Conservation (phyloP, 2,113 vertebrate species). For the Sapajus apella region DNA sequence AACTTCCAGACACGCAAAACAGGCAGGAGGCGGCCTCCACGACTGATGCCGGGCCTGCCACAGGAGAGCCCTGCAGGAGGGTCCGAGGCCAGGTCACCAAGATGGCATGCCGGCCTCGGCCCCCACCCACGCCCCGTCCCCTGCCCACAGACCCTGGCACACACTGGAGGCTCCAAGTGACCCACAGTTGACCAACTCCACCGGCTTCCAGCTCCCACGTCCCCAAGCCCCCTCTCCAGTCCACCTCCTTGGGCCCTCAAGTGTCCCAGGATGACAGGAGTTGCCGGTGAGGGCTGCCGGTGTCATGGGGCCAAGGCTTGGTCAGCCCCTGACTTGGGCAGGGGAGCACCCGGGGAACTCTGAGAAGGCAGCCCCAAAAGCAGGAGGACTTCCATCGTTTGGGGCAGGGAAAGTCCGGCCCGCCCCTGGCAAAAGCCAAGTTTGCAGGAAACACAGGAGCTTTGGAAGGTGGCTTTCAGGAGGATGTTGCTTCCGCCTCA, state of each 20-base stretch:
- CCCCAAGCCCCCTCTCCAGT: not conserved
- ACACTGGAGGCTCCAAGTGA: not conserved
- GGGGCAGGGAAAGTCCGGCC: no score
- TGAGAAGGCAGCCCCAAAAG: not conserved
- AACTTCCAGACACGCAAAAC: not conserved
- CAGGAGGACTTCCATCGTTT: not conserved
- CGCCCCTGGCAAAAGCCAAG: not conserved
- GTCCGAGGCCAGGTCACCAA: not conserved
- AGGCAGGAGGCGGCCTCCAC: not conserved
- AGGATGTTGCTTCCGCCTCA: not conserved
- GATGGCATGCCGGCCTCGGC: not conserved
- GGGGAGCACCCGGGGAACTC: not conserved
- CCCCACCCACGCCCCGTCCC: fast-evolving
- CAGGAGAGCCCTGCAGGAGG: not conserved
- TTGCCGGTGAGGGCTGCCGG: no score
- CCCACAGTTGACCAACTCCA: not conserved
- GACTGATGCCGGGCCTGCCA: fast-evolving
- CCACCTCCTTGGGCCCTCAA: not conserved
- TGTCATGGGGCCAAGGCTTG: not conserved
- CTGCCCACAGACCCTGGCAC: not conserved
- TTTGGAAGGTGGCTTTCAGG: not conserved
- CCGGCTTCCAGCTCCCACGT: not conserved
- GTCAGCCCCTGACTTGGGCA: not conserved
- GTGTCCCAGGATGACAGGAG: not conserved
- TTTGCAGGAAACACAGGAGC: not conserved